Conservation (phyloP, 2,888 invertebrate genomes). For the Rhagonycha fulva region DNA sequence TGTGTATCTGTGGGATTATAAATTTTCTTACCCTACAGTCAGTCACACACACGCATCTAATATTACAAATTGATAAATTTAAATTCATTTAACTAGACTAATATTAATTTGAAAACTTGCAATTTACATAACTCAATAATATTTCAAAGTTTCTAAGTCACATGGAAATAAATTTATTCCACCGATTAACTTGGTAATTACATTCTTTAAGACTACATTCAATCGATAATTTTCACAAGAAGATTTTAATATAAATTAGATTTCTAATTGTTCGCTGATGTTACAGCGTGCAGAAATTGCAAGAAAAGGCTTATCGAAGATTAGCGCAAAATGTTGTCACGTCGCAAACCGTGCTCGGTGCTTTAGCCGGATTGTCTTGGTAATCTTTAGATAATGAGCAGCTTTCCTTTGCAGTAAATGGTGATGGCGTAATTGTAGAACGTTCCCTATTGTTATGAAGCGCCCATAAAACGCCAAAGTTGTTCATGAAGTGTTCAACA, state of each 20-base stretch:
- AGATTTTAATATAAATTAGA: neutral
- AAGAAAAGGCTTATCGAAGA: conserved; percentile 36
- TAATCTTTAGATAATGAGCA: conserved; percentile 45
- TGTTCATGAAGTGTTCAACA: conserved; percentile 36
- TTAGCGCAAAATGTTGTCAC: conserved; percentile 35
- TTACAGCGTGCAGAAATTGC: neutral
- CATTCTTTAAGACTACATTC: neutral
- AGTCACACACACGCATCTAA: neutral
- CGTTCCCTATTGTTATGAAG: conserved; percentile 37
- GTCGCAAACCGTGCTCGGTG: conserved; percentile 13
- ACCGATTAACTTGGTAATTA: neutral
- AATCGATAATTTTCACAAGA: neutral
- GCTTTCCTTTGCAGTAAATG: conserved; percentile 35
- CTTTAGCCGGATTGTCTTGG: conserved; percentile 39
- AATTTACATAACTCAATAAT: neutral
- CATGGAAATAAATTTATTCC: neutral
- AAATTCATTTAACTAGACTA: neutral
- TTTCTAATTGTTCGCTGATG: neutral
- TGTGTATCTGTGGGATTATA: neutral
- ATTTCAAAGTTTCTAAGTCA: neutral
- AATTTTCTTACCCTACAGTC: neutral
- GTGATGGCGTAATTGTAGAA: conserved; percentile 39
- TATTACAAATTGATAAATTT: neutral
- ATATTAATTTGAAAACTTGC: neutral
- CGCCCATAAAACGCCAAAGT: conserved; percentile 38